These are phyloP conservation scores for Psettodes erumei DNA, from an alignment of 2,113 vertebrate genomes.

Conservation along the genomic window DNA sequence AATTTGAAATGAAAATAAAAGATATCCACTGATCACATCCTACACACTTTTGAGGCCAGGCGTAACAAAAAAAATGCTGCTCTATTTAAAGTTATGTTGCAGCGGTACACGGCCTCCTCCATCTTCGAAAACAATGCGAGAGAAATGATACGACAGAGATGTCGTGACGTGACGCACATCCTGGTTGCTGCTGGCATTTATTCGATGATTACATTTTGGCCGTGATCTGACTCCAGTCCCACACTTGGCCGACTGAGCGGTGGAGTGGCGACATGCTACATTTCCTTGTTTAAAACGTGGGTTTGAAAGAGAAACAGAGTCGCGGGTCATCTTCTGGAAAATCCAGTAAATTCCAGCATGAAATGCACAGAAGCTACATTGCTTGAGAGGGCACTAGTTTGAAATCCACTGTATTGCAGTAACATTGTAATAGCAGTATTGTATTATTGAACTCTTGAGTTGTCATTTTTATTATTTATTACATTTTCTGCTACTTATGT, in stretches of 20 bases:
- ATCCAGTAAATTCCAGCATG: conserved; percentile 56
- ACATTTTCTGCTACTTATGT: no score
- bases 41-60: neutral
- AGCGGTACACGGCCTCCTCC: conserved; percentile 18
- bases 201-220: neutral
- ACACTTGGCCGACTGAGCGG: conserved; percentile 32
- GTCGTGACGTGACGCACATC: neutral
- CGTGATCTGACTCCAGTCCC: neutral
- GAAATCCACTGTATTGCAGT: conserved; percentile 49
- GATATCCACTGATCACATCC: conserved; percentile 13
- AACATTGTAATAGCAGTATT: no score
- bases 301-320: conserved; percentile 18
- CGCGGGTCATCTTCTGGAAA: conserved; percentile 46
- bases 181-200: conserved; percentile 8
- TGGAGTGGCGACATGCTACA: conserved; percentile 19
- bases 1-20: conserved; percentile 55
- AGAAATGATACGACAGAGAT: conserved; percentile 15
- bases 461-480: no score
- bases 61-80: conserved; percentile 8
- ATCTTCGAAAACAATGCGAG: conserved; percentile 9
- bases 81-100: conserved; percentile 43
- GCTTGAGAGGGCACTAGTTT: conserved; percentile 35
- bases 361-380: conserved; percentile 53
- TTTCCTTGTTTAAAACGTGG: conserved; percentile 41
- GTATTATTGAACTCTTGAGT: no score